Base-by-base conservation (phyloP, 2,797 vertebrate genomes). In the Tangara arthus region DNA sequence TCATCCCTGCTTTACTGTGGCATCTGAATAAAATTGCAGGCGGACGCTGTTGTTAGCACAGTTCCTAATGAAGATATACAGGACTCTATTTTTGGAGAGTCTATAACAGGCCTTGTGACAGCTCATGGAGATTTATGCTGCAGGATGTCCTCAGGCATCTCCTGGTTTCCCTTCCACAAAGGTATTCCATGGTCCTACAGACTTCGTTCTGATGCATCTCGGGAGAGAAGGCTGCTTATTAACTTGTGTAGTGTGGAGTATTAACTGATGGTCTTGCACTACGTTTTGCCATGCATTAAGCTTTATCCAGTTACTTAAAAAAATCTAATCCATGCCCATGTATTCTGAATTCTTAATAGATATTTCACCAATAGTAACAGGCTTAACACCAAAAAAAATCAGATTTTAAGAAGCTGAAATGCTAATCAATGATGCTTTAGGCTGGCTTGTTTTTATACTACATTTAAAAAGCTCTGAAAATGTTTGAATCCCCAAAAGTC, bases 401-500 rank as follows among this genome's bases (percentile, higher is more conserved):
- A 95, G 65, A 93, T 96, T 96, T 96, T 97, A 96, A 84, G 86
- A 95, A 95, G 89, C 88, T 81, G 52, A 93, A 93, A 94, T 95
- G 92, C 81, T 95, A 96, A 97, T 97, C 97, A 97, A 98, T 97
- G 91, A 93, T 96, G 96, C 77, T 89, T 96, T 89, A 90, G 79
- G 24, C 60, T 95, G 89, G 73, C 63, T 95, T 94, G 44, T 7
- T 92, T 84, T 86, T 57, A 77, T 47, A 50, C 27, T 82, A 61
- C 82, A 97, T 97, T 94, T 39, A 93, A 98, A 96, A 97, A 97
- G 95, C 97, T 98, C 95, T 90, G 84, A 89, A 93, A 96, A 96
- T 96, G 79, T 94, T 94, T 96, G 75, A 96, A 96, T 98, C 94
- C 96, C 88, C 97, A 57, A 90, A 97, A 97, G 98, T 97, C 90